Conservation (phyloP, 2,888 invertebrate genomes). For the Scaptomyza flava region DNA sequence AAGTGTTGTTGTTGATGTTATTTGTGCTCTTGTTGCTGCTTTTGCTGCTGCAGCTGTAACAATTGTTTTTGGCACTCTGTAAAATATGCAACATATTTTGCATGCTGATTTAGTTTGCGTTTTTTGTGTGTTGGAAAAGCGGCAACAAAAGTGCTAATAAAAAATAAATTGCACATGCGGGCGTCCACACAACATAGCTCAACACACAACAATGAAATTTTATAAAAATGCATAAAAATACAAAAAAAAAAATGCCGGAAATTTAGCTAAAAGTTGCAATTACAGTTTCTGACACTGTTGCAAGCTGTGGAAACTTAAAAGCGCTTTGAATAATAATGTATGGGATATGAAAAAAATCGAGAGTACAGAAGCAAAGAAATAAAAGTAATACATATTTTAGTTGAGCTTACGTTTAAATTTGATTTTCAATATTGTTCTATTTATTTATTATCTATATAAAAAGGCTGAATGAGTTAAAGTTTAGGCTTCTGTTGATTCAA, state of each 20-base stretch:
- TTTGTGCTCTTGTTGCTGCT: slow-evolving; percentile 9
- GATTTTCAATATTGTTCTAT: too few relatives aligned
- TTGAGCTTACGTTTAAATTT: too few relatives aligned
- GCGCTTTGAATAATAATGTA: neutral
- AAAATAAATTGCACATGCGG: slow-evolving; percentile 74
- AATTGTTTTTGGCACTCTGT: slow-evolving; percentile 57
- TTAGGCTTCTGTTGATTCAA: neutral
- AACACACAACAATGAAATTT: slow-evolving; percentile 2
- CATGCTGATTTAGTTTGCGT: slow-evolving; percentile 66
- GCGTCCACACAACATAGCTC: slow-evolving; percentile 10
- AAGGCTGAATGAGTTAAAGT: too few relatives aligned
- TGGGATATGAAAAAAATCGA: neutral
- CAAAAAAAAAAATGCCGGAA: neutral
- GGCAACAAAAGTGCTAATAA: slow-evolving; percentile 70
- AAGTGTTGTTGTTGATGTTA: slow-evolving; percentile 8
- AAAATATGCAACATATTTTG: slow-evolving; percentile 77
- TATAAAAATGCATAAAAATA: neutral
- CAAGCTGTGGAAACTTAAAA: slow-evolving; percentile 14
- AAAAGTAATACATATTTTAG: too few relatives aligned
- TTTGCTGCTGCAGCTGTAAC: slow-evolving; percentile 20
- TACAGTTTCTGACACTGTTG: slow-evolving; percentile 38
- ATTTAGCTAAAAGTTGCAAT: slow-evolving; percentile 38
- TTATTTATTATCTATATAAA: too few relatives aligned
- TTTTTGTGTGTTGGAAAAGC: slow-evolving; percentile 39
- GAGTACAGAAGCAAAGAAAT: too few relatives aligned